These are phyloP conservation scores for Botia kubotai DNA, from an alignment of 2,797 vertebrate genomes.

Conservation along the genomic window DNA sequence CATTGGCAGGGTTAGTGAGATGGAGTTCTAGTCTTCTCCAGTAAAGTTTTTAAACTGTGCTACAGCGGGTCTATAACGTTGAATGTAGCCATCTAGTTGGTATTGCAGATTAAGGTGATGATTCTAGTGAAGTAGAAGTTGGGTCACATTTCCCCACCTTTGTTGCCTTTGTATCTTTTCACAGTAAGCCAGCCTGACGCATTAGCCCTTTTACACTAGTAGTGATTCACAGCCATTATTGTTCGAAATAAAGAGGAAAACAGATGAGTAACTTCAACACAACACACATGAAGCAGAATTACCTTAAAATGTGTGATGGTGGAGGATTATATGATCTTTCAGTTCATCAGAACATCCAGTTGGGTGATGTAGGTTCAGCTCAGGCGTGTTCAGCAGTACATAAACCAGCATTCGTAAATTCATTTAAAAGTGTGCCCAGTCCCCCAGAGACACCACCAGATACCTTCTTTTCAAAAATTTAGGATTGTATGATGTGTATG, in stretches of 20 bases:
- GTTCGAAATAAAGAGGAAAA: constrained; percentile 1
- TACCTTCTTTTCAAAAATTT: constrained; percentile 73
- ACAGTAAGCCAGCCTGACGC: constrained; percentile 46
- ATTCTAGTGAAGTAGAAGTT: constrained; percentile 14
- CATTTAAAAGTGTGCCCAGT: constrained; percentile 62
- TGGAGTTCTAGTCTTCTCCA: background rate
- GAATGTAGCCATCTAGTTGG: constrained; percentile 18
- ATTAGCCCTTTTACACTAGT: constrained; percentile 30
- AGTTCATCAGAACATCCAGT: constrained; percentile 15
- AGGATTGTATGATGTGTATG: constrained; percentile 85
- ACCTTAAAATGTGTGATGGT: constrained; percentile 21
- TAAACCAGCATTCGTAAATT: constrained; percentile 23
- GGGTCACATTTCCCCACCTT: constrained; percentile 33
- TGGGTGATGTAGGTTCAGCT: constrained; percentile 25
- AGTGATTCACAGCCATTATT: constrained; percentile 21
- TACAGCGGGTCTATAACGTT: background rate
- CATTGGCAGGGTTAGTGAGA: background rate
- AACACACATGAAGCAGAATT: constrained; percentile 1
- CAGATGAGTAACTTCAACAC: constrained; percentile 3
- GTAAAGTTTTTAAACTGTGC: constrained; percentile 8
- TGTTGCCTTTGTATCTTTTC: constrained; percentile 39
- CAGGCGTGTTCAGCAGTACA: background rate
- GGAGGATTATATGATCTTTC: background rate
- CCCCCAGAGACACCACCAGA: constrained; percentile 80
- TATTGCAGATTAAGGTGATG: background rate